These are phyloP conservation scores for Carcharodon carcharias DNA, from an alignment of 2,797 vertebrate species.

Conservation along the genomic window DNA sequence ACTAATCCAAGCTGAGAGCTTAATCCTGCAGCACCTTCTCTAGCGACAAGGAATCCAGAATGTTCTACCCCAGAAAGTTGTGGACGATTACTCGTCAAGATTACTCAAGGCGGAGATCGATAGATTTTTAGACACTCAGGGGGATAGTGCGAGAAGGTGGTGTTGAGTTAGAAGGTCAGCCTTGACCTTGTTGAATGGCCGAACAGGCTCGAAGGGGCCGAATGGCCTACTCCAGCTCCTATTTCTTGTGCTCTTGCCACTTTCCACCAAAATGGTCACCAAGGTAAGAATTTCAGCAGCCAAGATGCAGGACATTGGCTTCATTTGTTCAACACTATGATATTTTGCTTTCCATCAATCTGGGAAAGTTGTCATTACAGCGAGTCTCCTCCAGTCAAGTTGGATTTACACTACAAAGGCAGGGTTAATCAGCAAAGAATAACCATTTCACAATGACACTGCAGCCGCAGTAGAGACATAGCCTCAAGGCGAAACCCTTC, in stretches of 20 bases:
- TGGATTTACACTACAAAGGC: not conserved
- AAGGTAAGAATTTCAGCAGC: not conserved
- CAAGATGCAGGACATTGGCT: not conserved
- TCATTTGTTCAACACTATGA: not conserved
- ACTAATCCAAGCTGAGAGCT: no score
- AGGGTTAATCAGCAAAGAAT: not conserved
- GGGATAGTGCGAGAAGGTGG: no score
- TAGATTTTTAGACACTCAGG: no score
- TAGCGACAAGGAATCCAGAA: no score
- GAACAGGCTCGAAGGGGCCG: no score
- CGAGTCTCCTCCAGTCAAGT: not conserved
- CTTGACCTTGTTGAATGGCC: no score
- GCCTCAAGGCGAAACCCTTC: not conserved
- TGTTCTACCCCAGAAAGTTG: no score
- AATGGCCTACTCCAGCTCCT: no score
- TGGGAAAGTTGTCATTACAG: not conserved
- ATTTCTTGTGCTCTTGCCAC: not conserved
- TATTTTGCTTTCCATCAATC: not conserved
- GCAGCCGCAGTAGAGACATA: not conserved
- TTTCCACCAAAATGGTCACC: not conserved
- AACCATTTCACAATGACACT: not conserved
- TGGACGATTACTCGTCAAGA: no score
- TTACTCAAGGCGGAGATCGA: no score
- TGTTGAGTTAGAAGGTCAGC: no score
- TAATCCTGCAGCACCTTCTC: no score